A percentile compares a stretch with the other conserved stretches of the same genome.
These are phyloP conservation scores for Pipistrellus nathusii DNA, from an alignment of 2,797 vertebrate genomes.

Conservation along the genomic window DNA sequence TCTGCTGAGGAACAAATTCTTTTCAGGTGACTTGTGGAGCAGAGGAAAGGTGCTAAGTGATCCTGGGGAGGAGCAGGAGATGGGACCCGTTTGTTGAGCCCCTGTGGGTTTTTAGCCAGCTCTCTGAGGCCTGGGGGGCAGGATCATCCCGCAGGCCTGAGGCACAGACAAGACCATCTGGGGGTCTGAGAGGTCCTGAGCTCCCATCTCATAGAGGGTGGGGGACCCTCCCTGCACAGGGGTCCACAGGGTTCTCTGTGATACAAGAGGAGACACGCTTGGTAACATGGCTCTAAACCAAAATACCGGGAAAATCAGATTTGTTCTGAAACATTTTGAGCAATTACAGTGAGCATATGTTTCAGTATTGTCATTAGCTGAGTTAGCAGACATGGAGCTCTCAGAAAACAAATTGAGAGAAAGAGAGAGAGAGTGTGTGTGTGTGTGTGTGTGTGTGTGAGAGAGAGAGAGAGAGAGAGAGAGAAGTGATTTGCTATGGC, in stretches of 20 bases:
- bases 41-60: not conserved
- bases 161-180: slow-evolving; percentile 4
- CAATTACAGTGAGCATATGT: slow-evolving; percentile 86
- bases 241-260: slow-evolving; percentile 76
- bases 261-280: slow-evolving; percentile 83
- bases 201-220: not conserved
- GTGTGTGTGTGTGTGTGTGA: not conserved
- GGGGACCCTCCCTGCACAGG: slow-evolving; percentile 56
- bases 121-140: not conserved
- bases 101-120: slow-evolving; percentile 11
- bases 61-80: not conserved
- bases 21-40: slow-evolving; percentile 32
- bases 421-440: not conserved
- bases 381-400: slow-evolving; percentile 82
- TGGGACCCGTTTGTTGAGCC: slow-evolving; percentile 42
- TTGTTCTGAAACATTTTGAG: slow-evolving; percentile 85
- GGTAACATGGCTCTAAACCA: slow-evolving; percentile 84
- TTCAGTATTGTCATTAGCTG: slow-evolving; percentile 76
- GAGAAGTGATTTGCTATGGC: not conserved
- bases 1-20: not conserved
- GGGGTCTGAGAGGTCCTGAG: slow-evolving; percentile 13
- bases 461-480: too few species aligned
- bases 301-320: slow-evolving; percentile 87
- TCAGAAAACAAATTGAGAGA: not conserved
- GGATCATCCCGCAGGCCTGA: slow-evolving; percentile 44